Evolutionary conservation across 1,140 invertebrate genomes (phyloP).

Genomic region (Pteromalus puparum): DNA sequence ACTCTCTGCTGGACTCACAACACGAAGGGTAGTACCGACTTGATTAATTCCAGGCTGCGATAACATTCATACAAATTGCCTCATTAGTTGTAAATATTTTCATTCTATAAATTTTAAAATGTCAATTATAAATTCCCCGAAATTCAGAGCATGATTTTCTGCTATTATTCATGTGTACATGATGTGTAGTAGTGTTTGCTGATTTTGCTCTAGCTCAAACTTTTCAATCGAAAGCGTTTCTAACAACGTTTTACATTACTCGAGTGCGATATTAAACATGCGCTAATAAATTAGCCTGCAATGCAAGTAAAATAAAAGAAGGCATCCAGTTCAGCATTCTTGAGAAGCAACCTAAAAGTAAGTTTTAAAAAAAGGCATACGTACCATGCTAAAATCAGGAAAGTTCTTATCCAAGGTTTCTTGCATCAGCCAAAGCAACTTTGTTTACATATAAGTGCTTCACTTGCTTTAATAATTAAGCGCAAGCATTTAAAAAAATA

Average conservation of each 20-base stretch:
- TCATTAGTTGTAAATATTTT: slow-evolving; percentile 13
- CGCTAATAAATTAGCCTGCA: slow-evolving; percentile 17
- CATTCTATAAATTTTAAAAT: not conserved
- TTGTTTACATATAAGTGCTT: slow-evolving; percentile 63
- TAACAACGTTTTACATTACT: not conserved
- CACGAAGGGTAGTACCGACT: slow-evolving; percentile 63
- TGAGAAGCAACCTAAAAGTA: slow-evolving; percentile 52
- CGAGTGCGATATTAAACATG: slow-evolving; percentile 2
- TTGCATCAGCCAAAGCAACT: slow-evolving; percentile 70
- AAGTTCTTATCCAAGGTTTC: slow-evolving; percentile 64
- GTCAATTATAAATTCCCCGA: too few species aligned
- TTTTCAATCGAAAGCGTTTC: not conserved
- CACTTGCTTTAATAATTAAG: slow-evolving; percentile 60
- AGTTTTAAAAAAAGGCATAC: slow-evolving; percentile 62
- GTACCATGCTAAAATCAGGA: slow-evolving; percentile 69
- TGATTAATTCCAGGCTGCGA: slow-evolving; percentile 65
- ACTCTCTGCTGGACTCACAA: slow-evolving; percentile 67
- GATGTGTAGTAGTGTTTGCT: too few species aligned
- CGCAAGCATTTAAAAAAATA: slow-evolving; percentile 58
- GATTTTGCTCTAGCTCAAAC: too few species aligned
- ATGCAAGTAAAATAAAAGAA: slow-evolving; percentile 32
- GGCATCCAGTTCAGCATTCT: slow-evolving; percentile 34
- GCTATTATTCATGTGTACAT: too few species aligned
- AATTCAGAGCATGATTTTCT: too few species aligned
- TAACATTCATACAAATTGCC: not conserved